These are phyloP conservation scores for Hedychridium roseum DNA, from an alignment of 2,888 invertebrate genomes.

Conservation along the genomic window DNA sequence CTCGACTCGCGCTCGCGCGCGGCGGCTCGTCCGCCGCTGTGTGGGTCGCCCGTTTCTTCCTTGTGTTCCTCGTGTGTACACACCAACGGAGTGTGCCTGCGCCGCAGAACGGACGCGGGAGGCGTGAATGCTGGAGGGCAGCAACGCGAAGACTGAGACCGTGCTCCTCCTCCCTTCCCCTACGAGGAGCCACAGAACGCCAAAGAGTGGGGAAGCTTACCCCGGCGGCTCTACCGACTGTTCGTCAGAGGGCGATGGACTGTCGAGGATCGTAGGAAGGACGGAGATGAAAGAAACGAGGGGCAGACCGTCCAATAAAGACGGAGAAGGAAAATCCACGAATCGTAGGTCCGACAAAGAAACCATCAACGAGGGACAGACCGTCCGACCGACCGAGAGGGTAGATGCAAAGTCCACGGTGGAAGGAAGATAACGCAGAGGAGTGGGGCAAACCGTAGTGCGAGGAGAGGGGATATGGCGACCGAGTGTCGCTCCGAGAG, in stretches of 20 bases:
- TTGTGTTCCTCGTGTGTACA: neutral
- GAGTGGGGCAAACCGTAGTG: conserved; percentile 1
- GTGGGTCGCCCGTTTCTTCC: conserved; percentile 30
- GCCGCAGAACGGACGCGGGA: conserved; percentile 57
- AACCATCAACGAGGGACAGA: conserved; percentile 1
- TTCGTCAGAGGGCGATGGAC: no score
- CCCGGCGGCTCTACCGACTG: neutral
- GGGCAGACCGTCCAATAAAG: no score
- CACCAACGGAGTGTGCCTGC: conserved; percentile 38
- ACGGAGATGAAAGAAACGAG: no score
- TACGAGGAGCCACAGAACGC: conserved; percentile 28
- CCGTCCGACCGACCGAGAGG: conserved; percentile 17
- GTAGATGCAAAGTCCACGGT: no score
- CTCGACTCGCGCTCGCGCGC: conserved; percentile 19
- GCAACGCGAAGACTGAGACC: conserved; percentile 60
- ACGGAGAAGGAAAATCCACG: no score
- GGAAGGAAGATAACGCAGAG: neutral
- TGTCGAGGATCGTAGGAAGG: no score
- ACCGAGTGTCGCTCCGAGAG: neutral
- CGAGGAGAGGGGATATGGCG: conserved; percentile 6
- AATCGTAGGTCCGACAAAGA: no score
- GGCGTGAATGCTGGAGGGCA: conserved; percentile 63
- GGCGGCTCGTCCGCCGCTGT: conserved; percentile 21
- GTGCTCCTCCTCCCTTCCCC: conserved; percentile 60
- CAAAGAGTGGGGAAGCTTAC: conserved; percentile 25